A percentile compares a stretch with the other conserved stretches of the same genome.
Evolutionary conservation across 1,140 invertebrate genomes (phyloP).

Genomic region (Philopotamus ludificatus): DNA sequence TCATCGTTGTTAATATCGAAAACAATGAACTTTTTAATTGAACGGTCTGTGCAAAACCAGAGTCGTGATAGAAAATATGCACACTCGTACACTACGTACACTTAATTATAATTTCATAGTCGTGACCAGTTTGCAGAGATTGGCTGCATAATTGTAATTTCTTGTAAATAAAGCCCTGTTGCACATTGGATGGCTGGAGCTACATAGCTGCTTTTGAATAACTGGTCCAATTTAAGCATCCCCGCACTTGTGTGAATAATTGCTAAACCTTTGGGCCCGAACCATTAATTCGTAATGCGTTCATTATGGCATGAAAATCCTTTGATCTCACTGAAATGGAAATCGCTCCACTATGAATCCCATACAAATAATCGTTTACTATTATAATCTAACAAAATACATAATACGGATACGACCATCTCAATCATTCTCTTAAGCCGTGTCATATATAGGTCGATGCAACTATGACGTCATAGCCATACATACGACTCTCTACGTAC

Average conservation of each 20-base stretch:
- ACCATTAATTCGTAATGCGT: neutral
- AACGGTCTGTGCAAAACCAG: constrained; percentile 17
- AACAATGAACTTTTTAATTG: constrained; percentile 11
- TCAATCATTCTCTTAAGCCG: too few species aligned
- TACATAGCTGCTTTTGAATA: neutral
- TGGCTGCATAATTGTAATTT: constrained; percentile 37
- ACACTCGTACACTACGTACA: too few species aligned
- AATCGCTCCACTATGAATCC: neutral
- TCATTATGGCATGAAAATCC: neutral
- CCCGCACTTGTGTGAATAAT: neutral
- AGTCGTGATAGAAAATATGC: constrained; percentile 39
- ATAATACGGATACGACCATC: too few species aligned
- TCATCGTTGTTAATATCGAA: too few species aligned
- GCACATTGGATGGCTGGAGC: neutral
- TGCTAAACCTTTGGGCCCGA: neutral
- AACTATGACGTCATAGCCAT: too few species aligned
- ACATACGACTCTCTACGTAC: too few species aligned
- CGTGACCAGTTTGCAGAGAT: constrained; percentile 33
- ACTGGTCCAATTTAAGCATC: neutral
- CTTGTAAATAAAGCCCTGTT: constrained; percentile 33
- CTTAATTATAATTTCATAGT: constrained; percentile 40
- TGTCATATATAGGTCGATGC: too few species aligned
- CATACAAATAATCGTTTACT: neutral
- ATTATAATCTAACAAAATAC: neutral
- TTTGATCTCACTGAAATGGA: neutral